Evolutionary conservation across 2,888 invertebrate species (phyloP).

Genomic region (Maniola hyperantus): DNA sequence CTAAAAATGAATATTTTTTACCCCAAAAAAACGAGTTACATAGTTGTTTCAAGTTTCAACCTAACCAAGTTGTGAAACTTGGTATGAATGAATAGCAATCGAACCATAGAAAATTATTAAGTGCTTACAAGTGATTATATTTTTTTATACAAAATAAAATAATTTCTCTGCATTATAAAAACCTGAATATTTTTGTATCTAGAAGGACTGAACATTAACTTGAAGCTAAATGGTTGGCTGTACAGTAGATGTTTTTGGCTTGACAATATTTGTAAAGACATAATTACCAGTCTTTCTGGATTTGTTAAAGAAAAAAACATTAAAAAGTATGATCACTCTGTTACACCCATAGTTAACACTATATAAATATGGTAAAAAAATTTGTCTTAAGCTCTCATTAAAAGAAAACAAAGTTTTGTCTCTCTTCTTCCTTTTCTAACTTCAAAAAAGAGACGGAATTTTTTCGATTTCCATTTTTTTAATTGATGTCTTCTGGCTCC

Average conservation of each 20-base stretch:
- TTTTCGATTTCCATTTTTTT: constrained; percentile 23
- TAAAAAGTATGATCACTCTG: constrained; percentile 51
- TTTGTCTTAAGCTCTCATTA: constrained; percentile 61
- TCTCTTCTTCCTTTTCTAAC: constrained; percentile 34
- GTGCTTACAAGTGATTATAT: constrained; percentile 53
- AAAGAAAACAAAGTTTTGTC: constrained; percentile 50
- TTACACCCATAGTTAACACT: constrained; percentile 65
- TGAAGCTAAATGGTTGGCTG: constrained; percentile 71
- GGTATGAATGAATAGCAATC: constrained; percentile 26
- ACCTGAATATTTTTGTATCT: constrained; percentile 38
- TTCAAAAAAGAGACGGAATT: constrained; percentile 28
- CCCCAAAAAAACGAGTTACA: too few species aligned
- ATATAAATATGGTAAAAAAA: constrained; percentile 63
- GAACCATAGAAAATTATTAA: constrained; percentile 48
- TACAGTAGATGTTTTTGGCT: constrained; percentile 76
- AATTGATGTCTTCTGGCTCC: constrained; percentile 33
- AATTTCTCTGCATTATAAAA: constrained; percentile 18
- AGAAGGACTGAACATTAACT: constrained; percentile 49
- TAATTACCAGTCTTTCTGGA: constrained; percentile 35
- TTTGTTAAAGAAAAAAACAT: not conserved
- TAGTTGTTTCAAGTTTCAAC: too few species aligned
- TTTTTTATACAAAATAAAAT: constrained; percentile 32
- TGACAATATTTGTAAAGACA: constrained; percentile 64
- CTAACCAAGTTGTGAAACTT: not conserved
- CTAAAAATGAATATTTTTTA: too few species aligned